Base-by-base conservation (phyloP, 2,888 invertebrate genomes). In the Ochlodes sylvanus region DNA sequence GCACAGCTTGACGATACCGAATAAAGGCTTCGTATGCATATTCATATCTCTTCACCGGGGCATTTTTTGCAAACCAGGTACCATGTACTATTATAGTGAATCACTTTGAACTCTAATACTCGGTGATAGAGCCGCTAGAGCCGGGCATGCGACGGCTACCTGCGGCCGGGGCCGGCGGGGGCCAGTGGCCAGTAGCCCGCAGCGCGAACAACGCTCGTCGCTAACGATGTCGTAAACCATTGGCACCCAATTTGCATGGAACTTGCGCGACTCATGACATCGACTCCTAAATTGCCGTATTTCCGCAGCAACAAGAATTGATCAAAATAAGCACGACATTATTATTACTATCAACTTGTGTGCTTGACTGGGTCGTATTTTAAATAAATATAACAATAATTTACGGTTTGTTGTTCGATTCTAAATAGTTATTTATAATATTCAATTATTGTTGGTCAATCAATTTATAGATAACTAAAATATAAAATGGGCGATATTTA, bases 51-150 rank as follows among this genome's bases (percentile, higher is more conserved):
- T 57, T 64, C 56, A 57, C 56, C 65, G 57, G 41, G 27, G 65
- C 9, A 27, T 65, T 65, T 65, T 65, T 65, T 65, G 65, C 52
- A 52, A 58, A 14, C 52, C 65, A 65, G 65, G 65, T 58, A 58
- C 41, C 65, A 17, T 27, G 10, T 21, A 12, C 52, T 14, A 2
- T 12, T 17, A 21, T 7, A 14, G 52, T 4, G 7, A 17, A 6
- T n/a, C 19, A 50, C 7, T 50, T 5, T 65, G 57, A 58, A 57
- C 64, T 38, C 38, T 57, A 14, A 6, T n/a, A 7, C 64, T n/a
- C 15, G n/a, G 57, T 15, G 17, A 15, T 50, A 65, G 50, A 21
- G 57, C 7, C 17, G 15, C 6, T n/a, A 6, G n/a, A 7, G 6
- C 6, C 7, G n/a, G 3, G 7, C 15, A 44, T 6, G 17, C 7